Evolutionary conservation across 2,113 vertebrate species (phyloP).

Genomic region (Herpetotheres cachinnans): DNA sequence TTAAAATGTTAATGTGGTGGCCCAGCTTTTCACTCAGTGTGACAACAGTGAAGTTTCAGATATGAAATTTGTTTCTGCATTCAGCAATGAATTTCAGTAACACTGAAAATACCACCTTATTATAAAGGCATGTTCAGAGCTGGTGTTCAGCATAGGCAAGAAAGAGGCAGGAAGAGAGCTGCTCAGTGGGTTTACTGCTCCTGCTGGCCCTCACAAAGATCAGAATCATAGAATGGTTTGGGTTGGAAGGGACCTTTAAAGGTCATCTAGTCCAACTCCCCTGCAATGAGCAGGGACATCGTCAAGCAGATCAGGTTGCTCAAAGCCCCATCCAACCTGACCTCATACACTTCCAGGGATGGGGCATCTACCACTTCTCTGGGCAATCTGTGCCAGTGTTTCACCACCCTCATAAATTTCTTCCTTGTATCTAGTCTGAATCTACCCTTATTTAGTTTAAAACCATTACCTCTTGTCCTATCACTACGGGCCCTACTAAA

Average conservation of each 20-base stretch:
- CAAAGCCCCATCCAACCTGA: background rate
- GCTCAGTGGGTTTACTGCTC: background rate
- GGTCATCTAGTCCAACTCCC: accelerated
- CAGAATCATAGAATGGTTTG: background rate
- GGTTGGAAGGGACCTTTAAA: background rate
- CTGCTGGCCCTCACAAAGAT: background rate
- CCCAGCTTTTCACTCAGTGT: background rate
- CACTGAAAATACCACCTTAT: background rate
- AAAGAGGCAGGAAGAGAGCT: background rate
- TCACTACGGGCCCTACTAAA: too few species aligned
- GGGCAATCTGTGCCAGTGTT: too few species aligned
- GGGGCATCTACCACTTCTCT: too few species aligned
- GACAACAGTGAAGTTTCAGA: background rate
- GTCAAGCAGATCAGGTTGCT: background rate
- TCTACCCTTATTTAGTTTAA: too few species aligned
- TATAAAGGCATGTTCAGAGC: background rate
- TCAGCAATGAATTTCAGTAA: background rate
- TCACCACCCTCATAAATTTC: too few species aligned
- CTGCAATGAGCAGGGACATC: accelerated
- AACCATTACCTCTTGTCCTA: too few species aligned
- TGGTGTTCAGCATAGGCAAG: background rate
- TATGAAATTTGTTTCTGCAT: background rate
- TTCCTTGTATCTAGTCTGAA: too few species aligned
- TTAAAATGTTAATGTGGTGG: accelerated
- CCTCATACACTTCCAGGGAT: too few species aligned